These are phyloP conservation scores for Ophthalmolycus amberensis DNA, from an alignment of 2,113 vertebrate species.

Conservation along the genomic window DNA sequence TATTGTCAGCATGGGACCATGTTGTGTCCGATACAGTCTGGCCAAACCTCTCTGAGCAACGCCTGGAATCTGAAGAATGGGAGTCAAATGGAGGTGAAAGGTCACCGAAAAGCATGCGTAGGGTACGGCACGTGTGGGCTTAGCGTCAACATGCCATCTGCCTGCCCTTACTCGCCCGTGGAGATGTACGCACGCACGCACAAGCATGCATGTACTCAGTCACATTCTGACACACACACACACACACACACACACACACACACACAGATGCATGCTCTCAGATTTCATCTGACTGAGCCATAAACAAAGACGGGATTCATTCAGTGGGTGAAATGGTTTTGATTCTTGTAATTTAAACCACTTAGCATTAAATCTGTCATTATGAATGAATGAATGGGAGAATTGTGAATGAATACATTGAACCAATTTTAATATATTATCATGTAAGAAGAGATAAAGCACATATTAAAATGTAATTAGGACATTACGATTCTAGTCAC, in stretches of 20 bases:
- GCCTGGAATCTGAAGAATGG: constrained; percentile 78
- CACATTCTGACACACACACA: not conserved
- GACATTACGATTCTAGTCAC: constrained; percentile 44
- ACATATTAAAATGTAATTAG: constrained; percentile 28
- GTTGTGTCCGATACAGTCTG: constrained; percentile 41
- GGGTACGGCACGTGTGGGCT: constrained; percentile 73
- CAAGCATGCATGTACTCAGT: constrained; percentile 38
- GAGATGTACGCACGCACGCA: constrained; percentile 58
- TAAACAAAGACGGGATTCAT: constrained; percentile 74
- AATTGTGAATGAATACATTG: constrained; percentile 48
- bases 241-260: not conserved
- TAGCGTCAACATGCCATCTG: constrained; percentile 71
- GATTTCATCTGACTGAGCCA: constrained; percentile 54
- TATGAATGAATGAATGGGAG: constrained; percentile 61
- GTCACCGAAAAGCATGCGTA: constrained; percentile 62
- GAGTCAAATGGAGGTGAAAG: constrained; percentile 72
- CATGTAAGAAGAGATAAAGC: constrained; percentile 35
- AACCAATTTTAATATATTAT: constrained; percentile 23
- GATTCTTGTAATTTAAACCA: constrained; percentile 70
- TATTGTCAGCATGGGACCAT: constrained; percentile 16
- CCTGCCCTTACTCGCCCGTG: constrained; percentile 64
- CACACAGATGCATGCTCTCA: constrained; percentile 21
- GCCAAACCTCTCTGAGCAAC: constrained; percentile 62
- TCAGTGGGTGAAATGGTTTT: constrained; percentile 34
- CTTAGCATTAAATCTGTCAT: constrained; percentile 36